Evolutionary conservation across 2,113 vertebrate genomes (phyloP).

Genomic region (Australoheros scitulus): DNA sequence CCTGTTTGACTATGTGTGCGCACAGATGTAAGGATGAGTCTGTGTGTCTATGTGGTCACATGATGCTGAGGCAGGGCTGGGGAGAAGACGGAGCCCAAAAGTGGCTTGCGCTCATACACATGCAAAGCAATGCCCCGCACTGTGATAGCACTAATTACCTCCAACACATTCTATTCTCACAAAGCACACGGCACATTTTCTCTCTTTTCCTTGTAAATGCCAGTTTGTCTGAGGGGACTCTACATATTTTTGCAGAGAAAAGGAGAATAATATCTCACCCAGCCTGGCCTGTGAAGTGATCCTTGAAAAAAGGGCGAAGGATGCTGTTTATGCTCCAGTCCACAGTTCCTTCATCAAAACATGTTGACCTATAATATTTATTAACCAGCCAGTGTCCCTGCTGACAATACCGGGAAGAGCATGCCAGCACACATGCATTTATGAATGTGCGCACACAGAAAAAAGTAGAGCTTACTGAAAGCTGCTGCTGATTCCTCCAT

Average conservation of each 20-base stretch:
- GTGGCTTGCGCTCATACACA: slow-evolving; percentile 7
- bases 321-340: slow-evolving; percentile 51
- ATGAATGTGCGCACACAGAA: slow-evolving; percentile 56
- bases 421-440: slow-evolving; percentile 56
- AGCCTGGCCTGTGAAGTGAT: slow-evolving; percentile 45
- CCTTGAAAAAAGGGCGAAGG: slow-evolving; percentile 43
- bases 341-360: slow-evolving; percentile 66
- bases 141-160: slow-evolving; percentile 59
- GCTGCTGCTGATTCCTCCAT: slow-evolving; percentile 27
- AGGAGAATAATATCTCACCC: slow-evolving; percentile 58
- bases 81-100: background rate
- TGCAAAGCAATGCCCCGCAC: slow-evolving; percentile 34
- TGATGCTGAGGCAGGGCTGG: background rate
- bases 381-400: slow-evolving; percentile 59
- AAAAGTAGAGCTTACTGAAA: slow-evolving; percentile 9
- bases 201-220: slow-evolving; percentile 61
- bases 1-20: slow-evolving; percentile 22
- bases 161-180: slow-evolving; percentile 52
- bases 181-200: slow-evolving; percentile 57
- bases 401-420: slow-evolving; percentile 37
- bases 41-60: slow-evolving; percentile 12
- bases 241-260: slow-evolving; percentile 48
- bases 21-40: background rate
- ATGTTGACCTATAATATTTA: slow-evolving; percentile 75
- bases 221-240: slow-evolving; percentile 66